phyloP scores from a whole-genome alignment of 1,140 invertebrate species.

The Papilio aristodemus region DNA sequence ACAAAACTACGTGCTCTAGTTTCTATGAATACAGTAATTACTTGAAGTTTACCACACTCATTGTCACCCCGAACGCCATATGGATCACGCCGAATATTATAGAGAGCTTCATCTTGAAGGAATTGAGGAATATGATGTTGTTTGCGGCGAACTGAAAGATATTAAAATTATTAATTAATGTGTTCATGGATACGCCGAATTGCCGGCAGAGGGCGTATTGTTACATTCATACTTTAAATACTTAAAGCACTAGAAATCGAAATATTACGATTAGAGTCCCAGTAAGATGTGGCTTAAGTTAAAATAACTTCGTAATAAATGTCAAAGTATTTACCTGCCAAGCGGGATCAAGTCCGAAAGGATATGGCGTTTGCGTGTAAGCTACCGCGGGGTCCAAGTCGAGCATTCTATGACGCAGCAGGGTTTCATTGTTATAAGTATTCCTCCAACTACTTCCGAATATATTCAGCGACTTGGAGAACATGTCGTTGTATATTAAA shows the following conservation, averaged over 20 bases:
- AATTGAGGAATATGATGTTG: slow-evolving; percentile 96
- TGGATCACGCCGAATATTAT: slow-evolving; percentile 95
- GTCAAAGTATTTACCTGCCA: slow-evolving; percentile 81
- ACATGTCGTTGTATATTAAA: slow-evolving; percentile 92
- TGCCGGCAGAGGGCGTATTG: too few relatives aligned
- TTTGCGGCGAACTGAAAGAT: slow-evolving; percentile 89
- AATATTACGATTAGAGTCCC: too few relatives aligned
- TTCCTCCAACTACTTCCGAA: slow-evolving; percentile 89
- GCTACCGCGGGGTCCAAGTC: slow-evolving; percentile 82
- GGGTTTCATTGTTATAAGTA: slow-evolving; percentile 73
- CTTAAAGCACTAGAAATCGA: too few relatives aligned
- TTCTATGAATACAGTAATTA: slow-evolving; percentile 81
- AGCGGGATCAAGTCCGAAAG: slow-evolving; percentile 90
- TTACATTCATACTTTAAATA: too few relatives aligned
- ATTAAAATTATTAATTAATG: slow-evolving; percentile 31
- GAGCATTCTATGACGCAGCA: slow-evolving; percentile 73
- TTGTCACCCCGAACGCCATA: slow-evolving; percentile 94
- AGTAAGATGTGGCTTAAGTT: too few relatives aligned
- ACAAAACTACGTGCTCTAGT: slow-evolving; percentile 50
- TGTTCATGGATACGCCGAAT: slow-evolving; percentile 22
- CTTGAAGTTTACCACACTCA: slow-evolving; percentile 93
- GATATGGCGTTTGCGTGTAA: slow-evolving; percentile 82
- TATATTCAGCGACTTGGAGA: slow-evolving; percentile 90
- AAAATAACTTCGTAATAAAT: not conserved
- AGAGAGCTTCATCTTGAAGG: slow-evolving; percentile 97